Evolutionary conservation across 2,113 vertebrate genomes (phyloP), one percentile per base, ranked within the genome.

Genomic region (Ictalurus punctatus): DNA sequence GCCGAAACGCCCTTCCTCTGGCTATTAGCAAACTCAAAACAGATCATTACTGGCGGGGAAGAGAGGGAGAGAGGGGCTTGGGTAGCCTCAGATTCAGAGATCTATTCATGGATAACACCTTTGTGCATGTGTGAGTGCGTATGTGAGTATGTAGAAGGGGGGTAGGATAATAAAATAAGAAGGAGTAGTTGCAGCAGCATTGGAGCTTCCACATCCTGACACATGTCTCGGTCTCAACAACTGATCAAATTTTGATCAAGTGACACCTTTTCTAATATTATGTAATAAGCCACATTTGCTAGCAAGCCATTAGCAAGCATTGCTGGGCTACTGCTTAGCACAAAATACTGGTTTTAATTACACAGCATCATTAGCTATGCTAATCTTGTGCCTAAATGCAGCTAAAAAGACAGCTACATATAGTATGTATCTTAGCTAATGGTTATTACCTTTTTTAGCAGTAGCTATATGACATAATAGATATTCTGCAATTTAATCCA

Each of bases 21-120:
- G 92, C 92, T 93, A 93, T 95, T 95, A 95, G 91, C 92, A 92
- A 92, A 93, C 94, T 93, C 94, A 94, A 94, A 95, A 94, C 94
- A 95, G 94, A 94, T 95, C 92, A 95, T 96, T 95, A 94, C 37
- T 89, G 92, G 73, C 19, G 30, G 56, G 25, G 71, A 63, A 82
- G 78, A 71, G n/a, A 37, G 78, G 10, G 61, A 71, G 40, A 37
- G 5, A n/a, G 78, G 25, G 87, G 37, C 58, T 67, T 1, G 86
- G 91, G 89, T 93, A 91, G 78, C 74, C 52, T 85, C 86, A 79
- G 91, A 30, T 87, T 85, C 61, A 71, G n/a, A 86, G 93, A 94
- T 95, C 93, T 94, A 94, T 94, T 94, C 93, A 93, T 48, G 94
- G 93, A 94, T 94, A 94, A 94, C 95, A 93, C 92, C 93, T 86